Conservation (phyloP, 2,888 invertebrate species). For the Papilio demoleus region DNA sequence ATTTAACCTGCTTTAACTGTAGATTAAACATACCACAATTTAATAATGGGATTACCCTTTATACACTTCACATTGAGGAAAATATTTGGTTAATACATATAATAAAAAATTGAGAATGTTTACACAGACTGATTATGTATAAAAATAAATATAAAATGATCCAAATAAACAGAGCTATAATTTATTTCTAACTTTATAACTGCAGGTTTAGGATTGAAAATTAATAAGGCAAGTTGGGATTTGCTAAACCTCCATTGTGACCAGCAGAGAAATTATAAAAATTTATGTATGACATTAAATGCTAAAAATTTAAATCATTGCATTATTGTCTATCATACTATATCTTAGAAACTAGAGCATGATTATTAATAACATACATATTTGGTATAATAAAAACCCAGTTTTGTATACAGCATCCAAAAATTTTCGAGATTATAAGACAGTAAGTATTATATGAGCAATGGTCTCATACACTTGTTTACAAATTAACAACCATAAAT, state of each 20-base stretch:
- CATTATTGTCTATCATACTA: conserved; percentile 36
- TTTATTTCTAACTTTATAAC: not conserved
- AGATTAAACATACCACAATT: not conserved
- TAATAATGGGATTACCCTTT: not conserved
- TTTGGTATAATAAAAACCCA: conserved; percentile 17
- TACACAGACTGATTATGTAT: not conserved
- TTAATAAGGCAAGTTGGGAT: not conserved
- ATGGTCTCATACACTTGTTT: not conserved
- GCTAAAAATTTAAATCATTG: too few relatives aligned
- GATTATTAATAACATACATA: conserved; percentile 21
- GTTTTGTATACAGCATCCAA: conserved; percentile 22
- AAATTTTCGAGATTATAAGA: conserved; percentile 4
- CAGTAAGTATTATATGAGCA: not conserved
- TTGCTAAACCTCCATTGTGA: not conserved
- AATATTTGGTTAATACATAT: not conserved
- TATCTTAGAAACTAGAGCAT: conserved; percentile 22
- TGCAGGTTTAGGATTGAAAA: not conserved
- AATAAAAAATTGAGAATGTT: not conserved
- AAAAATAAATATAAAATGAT: not conserved
- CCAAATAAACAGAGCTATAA: not conserved
- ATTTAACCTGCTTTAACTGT: not conserved
- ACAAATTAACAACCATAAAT: conserved; percentile 29
- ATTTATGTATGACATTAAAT: not conserved
- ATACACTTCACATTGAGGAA: not conserved
- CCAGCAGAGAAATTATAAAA: not conserved